Evolutionary conservation across 2,113 vertebrate species (phyloP), one percentile per base, ranked within the genome.

Genomic region (Lucifuga dentata): DNA sequence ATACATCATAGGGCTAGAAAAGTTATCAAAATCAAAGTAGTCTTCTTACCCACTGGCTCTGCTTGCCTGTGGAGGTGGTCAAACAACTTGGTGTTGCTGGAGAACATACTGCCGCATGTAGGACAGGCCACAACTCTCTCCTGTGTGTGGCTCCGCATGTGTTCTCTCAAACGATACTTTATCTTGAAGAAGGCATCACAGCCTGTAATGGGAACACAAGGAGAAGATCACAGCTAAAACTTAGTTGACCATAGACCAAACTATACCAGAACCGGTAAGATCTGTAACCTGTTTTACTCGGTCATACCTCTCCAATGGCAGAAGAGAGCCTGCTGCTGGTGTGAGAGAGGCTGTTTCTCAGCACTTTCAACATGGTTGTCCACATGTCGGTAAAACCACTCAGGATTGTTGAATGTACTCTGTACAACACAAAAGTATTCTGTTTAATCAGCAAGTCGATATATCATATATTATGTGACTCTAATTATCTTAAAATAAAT

Each of bases 371-470:
- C 89, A 10, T 90, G 91, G 85, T 92, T 91, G 87, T 91, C 90
- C 74, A 93, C 92, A 58, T 92, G 89, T 10, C 93, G 86, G 71
- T 94, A 92, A 86, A 95, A 95, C 91, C 93, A 95, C 80, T 91
- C 89, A 0, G 93, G 89, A 35, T 93, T 95, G 73, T 91, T 92
- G 73, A 95, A 91, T 6, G 90, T 89, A 81, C 93, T 93, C 93
- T 94, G 63, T 35, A n/a, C 4, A 61, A 86, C 17, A 75, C 1
- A 51, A 9, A 33, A 41, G n/a, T 0, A 57, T 3, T 29, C 3
- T 3, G 7, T 29, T 29, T 29, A 29, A 7, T 29, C 26, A 29
- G 3, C 7, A 29, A 29, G 26, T n/a, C n/a, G n/a, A n/a, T n/a
- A n/a, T n/a, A n/a, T n/a, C n/a, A n/a, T n/a, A n/a, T n/a, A n/a